phyloP scores from a whole-genome alignment of 2,113 vertebrate species.

The Dipodomys ordii region DNA sequence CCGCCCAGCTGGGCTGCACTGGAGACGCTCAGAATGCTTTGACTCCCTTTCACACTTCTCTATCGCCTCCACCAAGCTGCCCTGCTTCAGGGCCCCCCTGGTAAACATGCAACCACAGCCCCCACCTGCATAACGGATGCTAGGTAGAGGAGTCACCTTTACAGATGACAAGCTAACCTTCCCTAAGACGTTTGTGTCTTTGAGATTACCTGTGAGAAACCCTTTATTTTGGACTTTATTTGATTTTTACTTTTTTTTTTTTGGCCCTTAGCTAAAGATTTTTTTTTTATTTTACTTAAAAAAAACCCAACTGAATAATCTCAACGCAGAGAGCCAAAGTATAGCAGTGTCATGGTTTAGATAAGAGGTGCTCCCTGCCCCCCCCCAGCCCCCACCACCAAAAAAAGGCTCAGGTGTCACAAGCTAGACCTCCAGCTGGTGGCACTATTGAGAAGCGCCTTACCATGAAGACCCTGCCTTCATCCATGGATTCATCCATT shows the following conservation, averaged over 20 bases:
- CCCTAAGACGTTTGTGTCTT: neutral
- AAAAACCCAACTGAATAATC: neutral
- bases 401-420: neutral
- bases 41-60: constrained; percentile 34
- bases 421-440: no score
- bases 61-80: neutral
- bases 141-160: neutral
- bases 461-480: no score
- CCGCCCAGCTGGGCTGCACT: neutral
- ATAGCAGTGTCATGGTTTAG: neutral
- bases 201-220: neutral
- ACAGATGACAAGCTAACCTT: neutral
- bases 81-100: neutral
- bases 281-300: neutral
- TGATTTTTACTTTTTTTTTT: neutral
- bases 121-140: neutral
- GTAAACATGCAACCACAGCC: constrained; percentile 32
- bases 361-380: no score
- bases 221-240: constrained; percentile 4
- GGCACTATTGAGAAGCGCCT: no score
- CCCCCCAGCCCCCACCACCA: no score
- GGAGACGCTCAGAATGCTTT: neutral
- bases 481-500: no score
- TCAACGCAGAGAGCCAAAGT: neutral
- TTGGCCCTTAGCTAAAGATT: no score